These are phyloP conservation scores for Corapipo altera DNA, from an alignment of 2,113 vertebrate species.

Conservation along the genomic window DNA sequence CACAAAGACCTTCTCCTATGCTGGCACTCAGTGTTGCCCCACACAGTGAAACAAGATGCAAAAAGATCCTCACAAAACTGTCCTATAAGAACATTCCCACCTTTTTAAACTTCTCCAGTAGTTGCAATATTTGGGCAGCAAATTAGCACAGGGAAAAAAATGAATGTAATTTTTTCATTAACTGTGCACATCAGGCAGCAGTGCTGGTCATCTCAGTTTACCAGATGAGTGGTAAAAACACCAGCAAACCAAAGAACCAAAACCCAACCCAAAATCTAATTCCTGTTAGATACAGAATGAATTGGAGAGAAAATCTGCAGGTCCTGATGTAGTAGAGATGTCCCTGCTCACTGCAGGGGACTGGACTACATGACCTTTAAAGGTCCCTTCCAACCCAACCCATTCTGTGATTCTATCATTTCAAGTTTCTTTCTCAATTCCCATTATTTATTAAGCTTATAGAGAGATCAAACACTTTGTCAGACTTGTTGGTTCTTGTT, in stretches of 20 bases:
- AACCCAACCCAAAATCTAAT: neutral
- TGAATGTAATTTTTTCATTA: neutral
- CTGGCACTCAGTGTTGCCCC: neutral
- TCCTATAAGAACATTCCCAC: neutral
- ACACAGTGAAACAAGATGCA: neutral
- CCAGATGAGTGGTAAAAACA: neutral
- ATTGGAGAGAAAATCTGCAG: neutral
- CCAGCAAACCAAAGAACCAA: neutral
- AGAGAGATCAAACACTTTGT: slow-evolving; percentile 1
- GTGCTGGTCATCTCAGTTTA: neutral
- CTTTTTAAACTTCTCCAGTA: neutral
- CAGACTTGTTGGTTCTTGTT: slow-evolving; percentile 6
- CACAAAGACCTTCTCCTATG: neutral
- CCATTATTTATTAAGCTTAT: neutral
- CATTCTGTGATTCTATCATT: neutral
- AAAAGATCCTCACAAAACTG: neutral
- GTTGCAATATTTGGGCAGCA: neutral
- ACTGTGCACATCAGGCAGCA: neutral
- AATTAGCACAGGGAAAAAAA: neutral
- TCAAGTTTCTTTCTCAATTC: neutral
- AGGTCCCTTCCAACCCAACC: neutral
- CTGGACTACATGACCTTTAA: neutral
- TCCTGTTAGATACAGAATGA: neutral
- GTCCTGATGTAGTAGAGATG: neutral
- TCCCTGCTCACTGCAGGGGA: neutral